Base-by-base conservation (phyloP, 2,888 invertebrate genomes). In the Yponomeuta sedellus region DNA sequence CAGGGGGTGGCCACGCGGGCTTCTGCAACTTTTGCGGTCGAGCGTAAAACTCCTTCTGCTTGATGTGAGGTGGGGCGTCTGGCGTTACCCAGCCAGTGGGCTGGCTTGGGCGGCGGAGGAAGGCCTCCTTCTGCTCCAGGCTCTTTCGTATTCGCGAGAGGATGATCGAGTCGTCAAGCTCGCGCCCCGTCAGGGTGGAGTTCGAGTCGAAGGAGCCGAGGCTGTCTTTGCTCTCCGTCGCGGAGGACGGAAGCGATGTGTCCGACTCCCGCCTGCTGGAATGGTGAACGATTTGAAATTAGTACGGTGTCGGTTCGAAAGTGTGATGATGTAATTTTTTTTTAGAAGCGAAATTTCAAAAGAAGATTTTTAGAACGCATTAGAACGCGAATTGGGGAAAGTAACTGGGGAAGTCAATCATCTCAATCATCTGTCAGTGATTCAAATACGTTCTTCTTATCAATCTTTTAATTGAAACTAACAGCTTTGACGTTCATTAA, bases 91-190 rank as follows among this genome's bases (percentile, higher is more conserved):
- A 93, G 66, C 93, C 93, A 66, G 91, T 92, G 28, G 94, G 94
- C 75, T 94, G 93, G 80, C 92, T 94, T 75, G 96, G 95, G 72
- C 95, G 92, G 79, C 95, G 93, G 68, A 97, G 92, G 84, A 97
- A 97, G 75, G 97, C 97, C 81, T 97, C 97, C 82, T 97, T 97
- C 79, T 97, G 96, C 79, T 97, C 97, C 76, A 96, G 94, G 77
- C 96, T 97, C 82, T 96, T 96, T 72, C 96, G 93, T 80, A 96
- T 92, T 86, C 96, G 93, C 71, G 94, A 94, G 92, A 96, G 94
- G 75, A 94, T 93, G 63, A 94, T 92, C 67, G 94, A 94, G 83
- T 95, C 95, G 80, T 95, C 94, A 70, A 94, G 91, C 73, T 94
- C 94, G 76, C 93, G 92, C 67, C 94, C 94, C 58, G 94, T 93